Evolutionary conservation across 23 tunicate genomes (phyloP).

Genomic region (Styela clava): DNA sequence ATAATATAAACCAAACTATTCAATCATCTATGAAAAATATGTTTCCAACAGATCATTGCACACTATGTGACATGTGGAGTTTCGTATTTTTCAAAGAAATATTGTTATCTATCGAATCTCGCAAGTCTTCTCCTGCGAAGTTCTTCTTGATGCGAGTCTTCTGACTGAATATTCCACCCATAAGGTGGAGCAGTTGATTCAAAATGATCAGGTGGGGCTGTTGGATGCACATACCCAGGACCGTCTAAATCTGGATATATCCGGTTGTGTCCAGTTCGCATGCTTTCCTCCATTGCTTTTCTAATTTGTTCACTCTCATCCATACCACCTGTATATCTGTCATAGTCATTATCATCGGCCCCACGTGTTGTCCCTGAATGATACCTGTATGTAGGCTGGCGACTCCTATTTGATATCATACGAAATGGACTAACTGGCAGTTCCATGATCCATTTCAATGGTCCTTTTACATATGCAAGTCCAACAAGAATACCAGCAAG

Average conservation of each 20-base stretch:
- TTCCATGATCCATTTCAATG: conserved; percentile 35
- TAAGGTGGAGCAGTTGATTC: background rate
- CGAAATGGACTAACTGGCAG: background rate
- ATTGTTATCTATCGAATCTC: conserved; percentile 12
- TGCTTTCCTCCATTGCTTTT: conserved; percentile 49
- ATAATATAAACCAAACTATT: too few relatives aligned
- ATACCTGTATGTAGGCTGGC: background rate
- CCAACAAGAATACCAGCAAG: conserved; percentile 79
- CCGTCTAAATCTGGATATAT: conserved; percentile 37
- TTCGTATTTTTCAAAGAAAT: too few relatives aligned
- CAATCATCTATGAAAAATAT: too few relatives aligned
- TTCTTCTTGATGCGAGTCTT: background rate
- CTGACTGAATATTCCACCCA: conserved; percentile 37
- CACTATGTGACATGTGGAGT: too few relatives aligned
- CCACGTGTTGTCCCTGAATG: conserved; percentile 3
- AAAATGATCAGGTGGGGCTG: conserved; percentile 10
- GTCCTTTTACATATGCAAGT: conserved; percentile 55
- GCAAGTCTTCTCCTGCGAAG: conserved; percentile 30
- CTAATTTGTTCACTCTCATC: conserved; percentile 51
- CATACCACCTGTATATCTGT: conserved; percentile 51
- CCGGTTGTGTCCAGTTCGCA: background rate
- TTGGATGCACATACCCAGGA: conserved; percentile 2
- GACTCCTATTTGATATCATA: background rate
- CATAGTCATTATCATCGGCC: background rate
- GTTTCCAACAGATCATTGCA: too few relatives aligned